Evolutionary conservation across 2,797 vertebrate species (phyloP).

Genomic region (Pantherophis alleghaniensis): DNA sequence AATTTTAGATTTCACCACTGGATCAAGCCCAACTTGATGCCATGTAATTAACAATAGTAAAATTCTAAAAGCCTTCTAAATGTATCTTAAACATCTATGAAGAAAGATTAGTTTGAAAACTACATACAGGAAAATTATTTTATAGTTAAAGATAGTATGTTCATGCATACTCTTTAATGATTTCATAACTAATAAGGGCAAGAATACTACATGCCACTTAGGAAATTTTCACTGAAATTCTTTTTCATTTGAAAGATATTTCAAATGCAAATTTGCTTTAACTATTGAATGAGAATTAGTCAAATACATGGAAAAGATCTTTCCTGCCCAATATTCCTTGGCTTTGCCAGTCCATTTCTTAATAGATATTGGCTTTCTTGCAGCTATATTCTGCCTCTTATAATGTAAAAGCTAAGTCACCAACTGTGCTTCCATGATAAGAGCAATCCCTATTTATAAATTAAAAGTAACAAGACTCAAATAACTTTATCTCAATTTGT

Average conservation of each 20-base stretch:
- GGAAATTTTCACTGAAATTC: neutral
- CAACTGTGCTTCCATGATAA: neutral
- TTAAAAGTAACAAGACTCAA: neutral
- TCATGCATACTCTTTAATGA: neutral
- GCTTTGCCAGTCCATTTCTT: neutral
- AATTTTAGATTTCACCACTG: no score
- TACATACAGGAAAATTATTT: neutral
- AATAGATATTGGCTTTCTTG: neutral
- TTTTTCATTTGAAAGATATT: neutral
- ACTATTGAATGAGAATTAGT: neutral
- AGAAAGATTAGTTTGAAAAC: neutral
- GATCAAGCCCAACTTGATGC: neutral
- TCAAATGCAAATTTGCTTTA: neutral
- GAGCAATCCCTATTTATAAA: neutral
- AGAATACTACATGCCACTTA: neutral
- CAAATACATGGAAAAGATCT: neutral
- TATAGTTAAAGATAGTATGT: neutral
- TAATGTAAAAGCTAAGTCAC: neutral
- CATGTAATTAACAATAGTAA: neutral
- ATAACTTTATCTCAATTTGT: neutral
- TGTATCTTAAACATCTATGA: neutral
- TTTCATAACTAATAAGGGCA: neutral
- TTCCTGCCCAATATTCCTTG: neutral
- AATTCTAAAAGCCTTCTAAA: neutral
- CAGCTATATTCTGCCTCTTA: neutral